phyloP scores from a whole-genome alignment of 2,888 invertebrate genomes.

The Dorcus hopei region DNA sequence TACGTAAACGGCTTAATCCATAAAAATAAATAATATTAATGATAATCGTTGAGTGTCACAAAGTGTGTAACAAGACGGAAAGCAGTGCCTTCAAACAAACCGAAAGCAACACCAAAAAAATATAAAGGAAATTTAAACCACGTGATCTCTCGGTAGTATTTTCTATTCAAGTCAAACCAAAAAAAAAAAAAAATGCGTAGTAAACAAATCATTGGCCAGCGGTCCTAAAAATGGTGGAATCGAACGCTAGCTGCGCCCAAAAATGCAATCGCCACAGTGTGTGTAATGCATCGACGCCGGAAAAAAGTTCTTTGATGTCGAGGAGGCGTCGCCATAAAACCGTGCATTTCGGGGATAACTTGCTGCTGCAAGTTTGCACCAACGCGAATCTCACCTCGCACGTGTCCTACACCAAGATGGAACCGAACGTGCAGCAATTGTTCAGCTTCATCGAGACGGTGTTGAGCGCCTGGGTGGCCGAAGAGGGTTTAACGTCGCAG shows the following conservation, averaged over 20 bases:
- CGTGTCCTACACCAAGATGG: slow-evolving; percentile 53
- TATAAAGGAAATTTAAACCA: neutral
- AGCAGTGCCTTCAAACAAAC: slow-evolving; percentile 40
- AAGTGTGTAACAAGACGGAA: slow-evolving; percentile 16
- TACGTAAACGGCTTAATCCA: slow-evolving; percentile 37
- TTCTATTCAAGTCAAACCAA: no score
- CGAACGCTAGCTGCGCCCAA: slow-evolving; percentile 43
- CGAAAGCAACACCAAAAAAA: slow-evolving; percentile 29
- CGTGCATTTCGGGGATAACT: slow-evolving; percentile 75
- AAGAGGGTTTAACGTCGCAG: slow-evolving; percentile 68
- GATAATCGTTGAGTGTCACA: slow-evolving; percentile 31
- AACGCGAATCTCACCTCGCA: slow-evolving; percentile 60
- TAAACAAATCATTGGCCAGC: neutral
- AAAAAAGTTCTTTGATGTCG: slow-evolving; percentile 52
- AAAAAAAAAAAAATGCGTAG: slow-evolving; percentile 4
- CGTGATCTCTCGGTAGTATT: neutral
- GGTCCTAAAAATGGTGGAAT: slow-evolving; percentile 45
- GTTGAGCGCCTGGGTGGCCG: slow-evolving; percentile 74
- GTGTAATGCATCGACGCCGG: slow-evolving; percentile 44
- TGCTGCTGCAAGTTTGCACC: slow-evolving; percentile 70
- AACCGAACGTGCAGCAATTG: slow-evolving; percentile 75
- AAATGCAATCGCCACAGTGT: slow-evolving; percentile 41
- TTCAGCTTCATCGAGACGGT: slow-evolving; percentile 80
- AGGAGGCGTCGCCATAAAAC: slow-evolving; percentile 73
- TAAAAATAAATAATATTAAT: neutral